Conservation (phyloP, 2,888 invertebrate species). For the Parapristionchus giblindavisi region DNA sequence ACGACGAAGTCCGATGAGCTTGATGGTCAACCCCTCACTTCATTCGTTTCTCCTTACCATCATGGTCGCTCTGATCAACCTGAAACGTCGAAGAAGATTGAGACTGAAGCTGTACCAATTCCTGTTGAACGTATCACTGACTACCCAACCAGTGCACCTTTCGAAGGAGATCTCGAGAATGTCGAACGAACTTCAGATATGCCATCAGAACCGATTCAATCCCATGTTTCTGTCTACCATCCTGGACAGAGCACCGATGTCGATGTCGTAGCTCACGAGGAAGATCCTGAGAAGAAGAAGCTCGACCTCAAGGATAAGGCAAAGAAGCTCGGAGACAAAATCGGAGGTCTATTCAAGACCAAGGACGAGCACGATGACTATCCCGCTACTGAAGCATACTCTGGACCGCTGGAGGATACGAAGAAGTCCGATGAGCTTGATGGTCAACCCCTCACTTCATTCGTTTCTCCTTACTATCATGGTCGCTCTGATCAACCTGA, state of each 20-base stretch:
- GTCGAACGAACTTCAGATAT: background rate
- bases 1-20: background rate
- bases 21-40: background rate
- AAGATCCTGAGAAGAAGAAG: slow-evolving; percentile 13
- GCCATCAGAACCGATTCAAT: background rate
- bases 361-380: slow-evolving; percentile 12
- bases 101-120: background rate
- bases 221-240: slow-evolving; percentile 7
- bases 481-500: background rate
- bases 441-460: background rate
- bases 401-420: background rate
- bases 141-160: background rate
- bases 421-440: background rate
- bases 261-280: background rate
- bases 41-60: background rate
- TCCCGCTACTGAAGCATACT: background rate
- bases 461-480: background rate
- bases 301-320: slow-evolving; percentile 12
- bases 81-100: background rate
- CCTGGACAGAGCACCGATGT: background rate
- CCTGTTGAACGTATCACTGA: background rate
- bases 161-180: slow-evolving; percentile 2
- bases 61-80: background rate
- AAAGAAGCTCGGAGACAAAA: slow-evolving; percentile 3
- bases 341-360: background rate